Evolutionary conservation across 2,797 vertebrate species (phyloP).

Genomic region (Prunella strophiata): DNA sequence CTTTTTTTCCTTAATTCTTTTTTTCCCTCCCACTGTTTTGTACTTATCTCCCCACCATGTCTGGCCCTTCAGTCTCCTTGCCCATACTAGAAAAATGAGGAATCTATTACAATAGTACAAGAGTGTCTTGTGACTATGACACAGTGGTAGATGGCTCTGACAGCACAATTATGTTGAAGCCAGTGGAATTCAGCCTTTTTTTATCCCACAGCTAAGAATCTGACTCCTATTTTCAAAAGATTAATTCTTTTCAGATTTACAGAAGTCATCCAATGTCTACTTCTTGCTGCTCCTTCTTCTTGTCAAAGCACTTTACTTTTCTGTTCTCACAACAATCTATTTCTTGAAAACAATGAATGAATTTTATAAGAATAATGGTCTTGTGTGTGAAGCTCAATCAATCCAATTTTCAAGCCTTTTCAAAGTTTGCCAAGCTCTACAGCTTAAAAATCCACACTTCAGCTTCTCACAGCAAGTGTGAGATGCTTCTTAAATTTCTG

Average conservation of each 20-base stretch:
- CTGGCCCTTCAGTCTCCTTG: not conserved
- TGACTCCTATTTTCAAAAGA: slow-evolving; percentile 37
- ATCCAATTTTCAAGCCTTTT: slow-evolving; percentile 39
- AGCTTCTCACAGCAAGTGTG: slow-evolving; percentile 33
- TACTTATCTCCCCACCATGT: not conserved
- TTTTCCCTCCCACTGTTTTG: not conserved
- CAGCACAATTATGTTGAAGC: slow-evolving; percentile 16
- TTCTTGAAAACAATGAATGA: not conserved
- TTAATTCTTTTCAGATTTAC: slow-evolving; percentile 31
- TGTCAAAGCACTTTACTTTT: slow-evolving; percentile 34
- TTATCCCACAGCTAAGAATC: slow-evolving; percentile 26
- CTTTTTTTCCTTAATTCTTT: not conserved
- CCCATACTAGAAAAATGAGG: not conserved
- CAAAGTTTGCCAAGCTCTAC: slow-evolving; percentile 18
- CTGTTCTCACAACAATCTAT: not conserved
- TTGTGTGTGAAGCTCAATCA: slow-evolving; percentile 33
- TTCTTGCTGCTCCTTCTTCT: slow-evolving; percentile 37
- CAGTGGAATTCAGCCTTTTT: slow-evolving; percentile 24
- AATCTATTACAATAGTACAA: not conserved
- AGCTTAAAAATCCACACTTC: slow-evolving; percentile 36
- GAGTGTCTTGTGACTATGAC: not conserved
- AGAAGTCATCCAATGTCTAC: slow-evolving; percentile 16
- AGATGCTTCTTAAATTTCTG: slow-evolving; percentile 39
- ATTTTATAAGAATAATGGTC: slow-evolving; percentile 3
- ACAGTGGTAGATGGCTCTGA: slow-evolving; percentile 16